Percentiles rank a stretch among this genome's conserved stretches.
Conservation (phyloP, 2,888 invertebrate species). For the Pomacea canaliculata region DNA sequence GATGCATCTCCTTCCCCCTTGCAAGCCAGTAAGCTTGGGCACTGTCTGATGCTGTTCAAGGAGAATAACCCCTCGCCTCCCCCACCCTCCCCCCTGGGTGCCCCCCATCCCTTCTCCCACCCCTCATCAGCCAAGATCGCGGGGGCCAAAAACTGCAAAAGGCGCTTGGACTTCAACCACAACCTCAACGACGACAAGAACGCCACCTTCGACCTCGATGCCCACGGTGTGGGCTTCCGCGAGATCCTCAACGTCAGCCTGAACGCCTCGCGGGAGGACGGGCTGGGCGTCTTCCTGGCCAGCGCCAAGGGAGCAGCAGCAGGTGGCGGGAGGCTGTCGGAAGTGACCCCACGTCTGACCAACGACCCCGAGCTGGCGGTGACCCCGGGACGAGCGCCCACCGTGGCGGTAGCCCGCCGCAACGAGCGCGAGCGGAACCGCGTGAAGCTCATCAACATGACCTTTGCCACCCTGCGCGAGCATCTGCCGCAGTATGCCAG, state of each 20-base stretch:
- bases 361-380: background rate
- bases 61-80: constrained; percentile 26
- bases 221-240: background rate
- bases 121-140: background rate
- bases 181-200: constrained; percentile 20
- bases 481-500: constrained; percentile 54
- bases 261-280: background rate
- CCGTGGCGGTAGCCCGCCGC: constrained; percentile 85
- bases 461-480: constrained; percentile 64
- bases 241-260: background rate
- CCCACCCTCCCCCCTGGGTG: background rate
- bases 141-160: constrained; percentile 22
- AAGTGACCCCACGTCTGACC: background rate
- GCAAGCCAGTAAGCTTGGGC: background rate
- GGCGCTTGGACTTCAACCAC: constrained; percentile 35
- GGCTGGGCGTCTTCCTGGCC: no score
- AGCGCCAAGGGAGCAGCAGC: background rate
- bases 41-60: constrained; percentile 17
- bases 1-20: background rate
- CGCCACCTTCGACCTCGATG: background rate
- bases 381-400: constrained; percentile 66
- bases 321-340: background rate
- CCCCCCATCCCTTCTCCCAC: background rate
- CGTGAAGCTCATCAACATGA: constrained; percentile 80
- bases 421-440: constrained; percentile 95